Percentiles rank a stretch among this genome's conserved stretches.
phyloP scores from a whole-genome alignment of 2,797 vertebrate genomes.

The Smutsia temminckii region DNA sequence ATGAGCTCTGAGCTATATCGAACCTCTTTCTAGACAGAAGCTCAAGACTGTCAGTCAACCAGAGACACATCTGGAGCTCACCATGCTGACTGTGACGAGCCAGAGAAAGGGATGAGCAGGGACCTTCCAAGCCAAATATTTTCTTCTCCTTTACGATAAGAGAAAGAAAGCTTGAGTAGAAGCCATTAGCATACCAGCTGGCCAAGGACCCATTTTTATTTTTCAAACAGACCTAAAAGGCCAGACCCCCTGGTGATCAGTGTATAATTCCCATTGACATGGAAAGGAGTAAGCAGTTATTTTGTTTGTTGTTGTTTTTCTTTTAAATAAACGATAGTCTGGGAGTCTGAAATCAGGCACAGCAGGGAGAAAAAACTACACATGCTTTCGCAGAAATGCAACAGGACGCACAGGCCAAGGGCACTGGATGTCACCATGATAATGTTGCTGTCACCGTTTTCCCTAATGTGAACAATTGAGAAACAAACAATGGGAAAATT shows the following conservation, averaged over 20 bases:
- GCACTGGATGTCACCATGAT: neutral
- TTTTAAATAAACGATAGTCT: neutral
- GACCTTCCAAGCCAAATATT: neutral
- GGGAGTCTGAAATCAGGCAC: conserved; percentile 11
- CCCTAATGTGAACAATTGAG: neutral
- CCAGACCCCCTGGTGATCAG: neutral
- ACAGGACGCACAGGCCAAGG: neutral
- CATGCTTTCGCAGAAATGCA: neutral
- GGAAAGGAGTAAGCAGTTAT: neutral
- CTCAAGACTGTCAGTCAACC: neutral
- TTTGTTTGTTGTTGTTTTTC: neutral
- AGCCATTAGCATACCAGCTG: neutral
- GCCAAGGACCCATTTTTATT: neutral
- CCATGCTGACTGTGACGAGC: neutral
- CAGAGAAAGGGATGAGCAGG: neutral
- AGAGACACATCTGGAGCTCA: neutral
- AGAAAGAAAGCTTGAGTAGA: neutral
- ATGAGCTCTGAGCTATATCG: conserved; percentile 25
- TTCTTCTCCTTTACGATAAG: neutral
- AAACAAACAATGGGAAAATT: neutral
- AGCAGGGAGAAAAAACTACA: neutral
- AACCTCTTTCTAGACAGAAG: neutral
- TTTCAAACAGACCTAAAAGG: conserved; percentile 28
- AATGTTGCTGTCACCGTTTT: neutral
- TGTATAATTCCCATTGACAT: neutral